These are phyloP conservation scores for Rhingia rostrata DNA, from an alignment of 2,888 invertebrate species.

Conservation along the genomic window DNA sequence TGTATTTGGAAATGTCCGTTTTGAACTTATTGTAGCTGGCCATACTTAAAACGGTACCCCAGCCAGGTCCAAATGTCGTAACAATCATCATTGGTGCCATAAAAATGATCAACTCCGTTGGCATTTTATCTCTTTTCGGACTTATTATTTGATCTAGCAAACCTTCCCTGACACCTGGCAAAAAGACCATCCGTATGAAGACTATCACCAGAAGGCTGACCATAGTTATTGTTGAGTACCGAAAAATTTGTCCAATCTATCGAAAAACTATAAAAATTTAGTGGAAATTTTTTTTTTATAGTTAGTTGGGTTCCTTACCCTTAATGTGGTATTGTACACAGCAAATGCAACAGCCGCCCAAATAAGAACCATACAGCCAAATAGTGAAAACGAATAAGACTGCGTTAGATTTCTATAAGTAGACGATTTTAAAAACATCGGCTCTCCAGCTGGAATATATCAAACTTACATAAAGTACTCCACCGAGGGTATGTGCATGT, in stretches of 20 bases:
- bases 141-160: not conserved
- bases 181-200: conserved; percentile 40
- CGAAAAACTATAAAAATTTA: not conserved
- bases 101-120: conserved; percentile 12
- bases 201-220: conserved; percentile 63
- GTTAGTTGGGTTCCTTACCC: conserved; percentile 1
- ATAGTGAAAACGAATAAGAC: conserved; percentile 37
- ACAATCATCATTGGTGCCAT: conserved; percentile 25
- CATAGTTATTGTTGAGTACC: conserved; percentile 75
- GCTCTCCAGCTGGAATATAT: not conserved
- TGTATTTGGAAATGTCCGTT: conserved; percentile 85
- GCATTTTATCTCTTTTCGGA: not conserved
- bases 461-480: conserved; percentile 52
- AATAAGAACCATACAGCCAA: conserved; percentile 24
- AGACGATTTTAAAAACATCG: not conserved
- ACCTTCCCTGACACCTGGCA: conserved; percentile 14
- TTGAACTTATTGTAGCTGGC: conserved; percentile 84
- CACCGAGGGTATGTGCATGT: conserved; percentile 27
- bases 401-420: conserved; percentile 19
- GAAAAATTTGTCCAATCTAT: conserved; percentile 79
- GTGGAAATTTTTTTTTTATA: too few species aligned
- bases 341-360: conserved; percentile 30
- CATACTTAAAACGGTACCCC: conserved; percentile 61
- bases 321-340: conserved; percentile 14
- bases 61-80: conserved; percentile 59